A percentile compares a stretch with the other conserved stretches of the same genome.
Evolutionary conservation across 2,797 vertebrate genomes (phyloP).

Genomic region (Sparidentex hasta): DNA sequence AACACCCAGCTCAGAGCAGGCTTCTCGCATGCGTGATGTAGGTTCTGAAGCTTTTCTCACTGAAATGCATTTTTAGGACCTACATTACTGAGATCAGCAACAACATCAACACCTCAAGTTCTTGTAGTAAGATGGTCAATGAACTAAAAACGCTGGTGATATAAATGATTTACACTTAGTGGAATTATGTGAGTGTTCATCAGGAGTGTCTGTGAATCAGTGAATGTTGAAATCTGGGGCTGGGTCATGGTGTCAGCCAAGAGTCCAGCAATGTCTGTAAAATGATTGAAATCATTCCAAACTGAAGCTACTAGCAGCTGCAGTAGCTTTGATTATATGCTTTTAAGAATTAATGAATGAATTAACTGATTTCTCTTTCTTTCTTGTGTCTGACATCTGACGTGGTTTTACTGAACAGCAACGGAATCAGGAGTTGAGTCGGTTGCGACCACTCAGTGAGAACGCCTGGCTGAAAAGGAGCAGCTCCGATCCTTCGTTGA

Average conservation of each 20-base stretch:
- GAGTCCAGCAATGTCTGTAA: too few species aligned
- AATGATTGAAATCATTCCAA: background rate
- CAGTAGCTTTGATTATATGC: background rate
- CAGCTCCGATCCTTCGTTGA: constrained; percentile 77
- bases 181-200: background rate
- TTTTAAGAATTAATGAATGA: background rate
- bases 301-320: background rate
- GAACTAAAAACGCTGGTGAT: background rate
- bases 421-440: constrained; percentile 80
- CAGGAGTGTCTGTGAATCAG: background rate
- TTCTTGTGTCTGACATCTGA: constrained; percentile 18
- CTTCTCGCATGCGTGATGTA: constrained; percentile 82
- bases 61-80: background rate
- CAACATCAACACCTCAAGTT: background rate
- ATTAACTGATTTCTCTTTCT: background rate
- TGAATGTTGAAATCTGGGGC: background rate
- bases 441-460: constrained; percentile 80
- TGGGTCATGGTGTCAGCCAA: too few species aligned
- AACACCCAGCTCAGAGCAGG: constrained; percentile 79
- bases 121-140: background rate
- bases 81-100: background rate
- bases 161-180: background rate
- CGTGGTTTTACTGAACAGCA: constrained; percentile 66
- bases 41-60: constrained; percentile 1
- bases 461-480: constrained; percentile 87